phyloP scores from a whole-genome alignment of 2,113 vertebrate genomes.

The Phycodurus eques region DNA sequence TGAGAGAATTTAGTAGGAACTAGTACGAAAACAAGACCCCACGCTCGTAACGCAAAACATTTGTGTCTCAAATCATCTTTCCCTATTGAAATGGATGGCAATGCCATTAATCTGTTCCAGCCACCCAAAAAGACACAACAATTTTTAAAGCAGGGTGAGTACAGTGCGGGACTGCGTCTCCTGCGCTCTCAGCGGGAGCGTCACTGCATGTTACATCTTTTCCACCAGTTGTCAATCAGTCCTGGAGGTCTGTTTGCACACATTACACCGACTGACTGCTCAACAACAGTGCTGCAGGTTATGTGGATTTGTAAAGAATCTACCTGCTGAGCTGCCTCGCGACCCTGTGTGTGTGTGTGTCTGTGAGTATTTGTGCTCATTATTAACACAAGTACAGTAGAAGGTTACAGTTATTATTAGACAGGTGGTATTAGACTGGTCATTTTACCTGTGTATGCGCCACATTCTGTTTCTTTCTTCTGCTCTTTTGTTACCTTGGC shows the following conservation, averaged over 20 bases:
- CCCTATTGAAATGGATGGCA: neutral
- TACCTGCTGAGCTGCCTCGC: slow-evolving; percentile 17
- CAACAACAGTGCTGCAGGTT: slow-evolving; percentile 11
- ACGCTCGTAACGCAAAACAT: neutral
- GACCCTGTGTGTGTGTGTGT: slow-evolving; percentile 11
- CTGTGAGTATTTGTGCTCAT: slow-evolving; percentile 24
- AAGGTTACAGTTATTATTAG: slow-evolving; percentile 58
- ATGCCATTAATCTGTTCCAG: neutral
- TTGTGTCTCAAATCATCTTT: neutral
- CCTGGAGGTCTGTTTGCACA: slow-evolving; percentile 28
- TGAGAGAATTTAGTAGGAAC: neutral
- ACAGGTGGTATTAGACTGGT: slow-evolving; percentile 16
- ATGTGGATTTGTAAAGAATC: slow-evolving; percentile 15
- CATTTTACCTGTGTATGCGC: slow-evolving; percentile 16
- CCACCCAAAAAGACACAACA: too few relatives aligned
- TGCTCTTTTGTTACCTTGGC: neutral
- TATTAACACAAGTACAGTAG: slow-evolving; percentile 42
- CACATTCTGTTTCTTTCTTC: neutral
- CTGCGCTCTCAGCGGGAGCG: slow-evolving; percentile 37
- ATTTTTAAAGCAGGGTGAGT: neutral
- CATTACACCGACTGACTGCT: slow-evolving; percentile 47
- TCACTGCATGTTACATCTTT: slow-evolving; percentile 58
- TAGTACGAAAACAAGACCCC: neutral
- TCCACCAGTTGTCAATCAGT: slow-evolving; percentile 62
- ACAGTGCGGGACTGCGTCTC: slow-evolving; percentile 20